These are phyloP conservation scores for Rachycentron canadum DNA, from an alignment of 2,797 vertebrate genomes.

Conservation along the genomic window DNA sequence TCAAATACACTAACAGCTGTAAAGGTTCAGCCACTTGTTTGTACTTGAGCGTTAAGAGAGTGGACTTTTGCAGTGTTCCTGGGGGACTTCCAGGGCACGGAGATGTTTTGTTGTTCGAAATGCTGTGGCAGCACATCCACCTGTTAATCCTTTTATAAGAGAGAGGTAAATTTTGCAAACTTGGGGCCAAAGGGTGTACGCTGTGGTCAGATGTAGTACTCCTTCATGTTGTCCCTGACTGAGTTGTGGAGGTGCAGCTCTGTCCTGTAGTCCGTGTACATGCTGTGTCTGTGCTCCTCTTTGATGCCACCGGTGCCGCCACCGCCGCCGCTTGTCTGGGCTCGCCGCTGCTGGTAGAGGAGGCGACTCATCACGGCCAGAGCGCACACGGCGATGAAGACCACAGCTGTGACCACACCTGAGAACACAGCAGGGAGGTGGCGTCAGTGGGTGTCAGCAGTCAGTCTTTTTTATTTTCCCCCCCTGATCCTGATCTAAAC, in stretches of 20 bases:
- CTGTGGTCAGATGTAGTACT: slow-evolving; percentile 94
- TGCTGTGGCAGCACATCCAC: slow-evolving; percentile 52
- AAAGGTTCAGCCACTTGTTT: slow-evolving; percentile 62
- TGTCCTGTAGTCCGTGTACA: slow-evolving; percentile 86
- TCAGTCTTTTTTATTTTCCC: too few relatives aligned
- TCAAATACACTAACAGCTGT: slow-evolving; percentile 69
- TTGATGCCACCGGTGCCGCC: slow-evolving; percentile 68
- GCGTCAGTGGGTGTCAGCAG: background rate
- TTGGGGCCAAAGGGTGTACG: slow-evolving; percentile 34
- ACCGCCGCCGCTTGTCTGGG: slow-evolving; percentile 75
- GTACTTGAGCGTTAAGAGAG: slow-evolving; percentile 45
- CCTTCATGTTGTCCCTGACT: slow-evolving; percentile 93
- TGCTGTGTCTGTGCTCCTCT: slow-evolving; percentile 88
- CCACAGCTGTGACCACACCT: slow-evolving; percentile 95
- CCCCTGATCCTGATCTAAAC: too few relatives aligned
- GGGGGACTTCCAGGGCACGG: slow-evolving; percentile 45
- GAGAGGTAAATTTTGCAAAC: slow-evolving; percentile 63
- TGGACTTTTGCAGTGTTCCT: slow-evolving; percentile 49
- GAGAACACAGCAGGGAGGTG: slow-evolving; percentile 40
- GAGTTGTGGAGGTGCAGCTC: slow-evolving; percentile 93
- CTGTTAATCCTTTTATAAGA: slow-evolving; percentile 42
- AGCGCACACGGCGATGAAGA: slow-evolving; percentile 92
- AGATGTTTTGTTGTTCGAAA: slow-evolving; percentile 34
- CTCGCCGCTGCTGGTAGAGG: slow-evolving; percentile 92
- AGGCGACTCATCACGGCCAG: slow-evolving; percentile 91